Evolutionary conservation across 2,888 invertebrate species (phyloP).

Genomic region (Cistogaster globosa): DNA sequence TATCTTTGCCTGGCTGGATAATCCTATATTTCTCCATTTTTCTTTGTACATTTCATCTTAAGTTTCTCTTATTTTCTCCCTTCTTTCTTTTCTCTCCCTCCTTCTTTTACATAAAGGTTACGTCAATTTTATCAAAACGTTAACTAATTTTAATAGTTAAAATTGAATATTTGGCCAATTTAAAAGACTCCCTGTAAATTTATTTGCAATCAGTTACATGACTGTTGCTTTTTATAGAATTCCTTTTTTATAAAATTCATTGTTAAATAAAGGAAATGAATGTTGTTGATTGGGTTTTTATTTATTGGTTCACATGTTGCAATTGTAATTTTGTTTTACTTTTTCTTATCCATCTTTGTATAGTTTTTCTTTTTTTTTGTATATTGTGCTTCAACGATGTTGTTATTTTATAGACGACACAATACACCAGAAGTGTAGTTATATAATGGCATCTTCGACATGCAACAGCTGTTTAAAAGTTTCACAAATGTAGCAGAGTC

Average conservation of each 20-base stretch:
- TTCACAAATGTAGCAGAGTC: conserved; percentile 10
- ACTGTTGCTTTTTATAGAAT: background rate
- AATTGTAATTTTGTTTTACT: conserved; percentile 25
- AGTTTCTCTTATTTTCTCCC: no score
- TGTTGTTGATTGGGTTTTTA: conserved; percentile 60
- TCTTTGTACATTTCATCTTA: no score
- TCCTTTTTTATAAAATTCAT: conserved; percentile 51
- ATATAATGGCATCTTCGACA: no score
- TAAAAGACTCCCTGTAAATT: background rate
- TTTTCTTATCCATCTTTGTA: no score
- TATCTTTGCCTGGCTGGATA: no score
- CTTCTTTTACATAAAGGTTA: no score
- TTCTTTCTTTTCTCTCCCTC: no score
- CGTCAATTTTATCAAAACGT: no score
- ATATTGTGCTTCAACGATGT: conserved; percentile 3
- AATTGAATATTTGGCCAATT: no score
- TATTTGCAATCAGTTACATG: background rate
- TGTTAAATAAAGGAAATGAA: conserved; percentile 48
- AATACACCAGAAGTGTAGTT: no score
- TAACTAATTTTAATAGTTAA: no score
- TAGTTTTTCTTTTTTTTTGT: background rate
- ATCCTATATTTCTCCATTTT: no score
- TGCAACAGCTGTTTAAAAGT: conserved; percentile 15
- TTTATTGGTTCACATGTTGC: conserved; percentile 54
- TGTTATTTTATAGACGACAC: conserved; percentile 59